Conservation (phyloP, 2,888 invertebrate species). For the Noctua comes region DNA sequence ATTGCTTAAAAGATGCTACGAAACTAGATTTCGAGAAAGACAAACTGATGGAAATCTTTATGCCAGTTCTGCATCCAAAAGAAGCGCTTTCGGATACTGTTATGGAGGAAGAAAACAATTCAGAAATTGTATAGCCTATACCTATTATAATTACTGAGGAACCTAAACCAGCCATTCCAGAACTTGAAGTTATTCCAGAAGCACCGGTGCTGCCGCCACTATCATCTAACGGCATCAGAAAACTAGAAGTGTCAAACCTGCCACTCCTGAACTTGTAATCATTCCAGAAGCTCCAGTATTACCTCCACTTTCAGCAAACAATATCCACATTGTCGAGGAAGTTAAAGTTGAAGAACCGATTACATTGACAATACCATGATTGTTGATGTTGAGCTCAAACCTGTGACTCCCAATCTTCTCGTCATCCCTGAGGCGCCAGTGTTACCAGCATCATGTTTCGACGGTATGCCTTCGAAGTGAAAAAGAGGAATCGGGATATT, state of each 20-base stretch:
- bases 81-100: neutral
- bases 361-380: neutral
- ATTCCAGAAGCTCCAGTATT: slow-evolving; percentile 22
- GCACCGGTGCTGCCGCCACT: slow-evolving; percentile 23
- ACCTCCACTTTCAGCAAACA: neutral
- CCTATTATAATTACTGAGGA: neutral
- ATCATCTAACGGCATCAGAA: too few species aligned
- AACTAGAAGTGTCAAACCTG: too few species aligned
- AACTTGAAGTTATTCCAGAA: slow-evolving; percentile 12
- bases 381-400: neutral
- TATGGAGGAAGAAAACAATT: slow-evolving; percentile 18
- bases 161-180: neutral
- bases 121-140: neutral
- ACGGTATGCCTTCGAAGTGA: neutral
- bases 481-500: slow-evolving; percentile 12
- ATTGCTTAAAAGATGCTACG: slow-evolving; percentile 6
- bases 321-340: neutral
- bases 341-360: neutral
- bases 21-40: slow-evolving; percentile 21
- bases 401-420: neutral
- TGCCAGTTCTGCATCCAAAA: slow-evolving; percentile 18
- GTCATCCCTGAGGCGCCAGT: slow-evolving; percentile 24
- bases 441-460: slow-evolving; percentile 11
- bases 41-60: slow-evolving; percentile 27
- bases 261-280: too few species aligned